These are phyloP conservation scores for Nannospalax galili DNA, from an alignment of 2,113 vertebrate species.

Conservation along the genomic window DNA sequence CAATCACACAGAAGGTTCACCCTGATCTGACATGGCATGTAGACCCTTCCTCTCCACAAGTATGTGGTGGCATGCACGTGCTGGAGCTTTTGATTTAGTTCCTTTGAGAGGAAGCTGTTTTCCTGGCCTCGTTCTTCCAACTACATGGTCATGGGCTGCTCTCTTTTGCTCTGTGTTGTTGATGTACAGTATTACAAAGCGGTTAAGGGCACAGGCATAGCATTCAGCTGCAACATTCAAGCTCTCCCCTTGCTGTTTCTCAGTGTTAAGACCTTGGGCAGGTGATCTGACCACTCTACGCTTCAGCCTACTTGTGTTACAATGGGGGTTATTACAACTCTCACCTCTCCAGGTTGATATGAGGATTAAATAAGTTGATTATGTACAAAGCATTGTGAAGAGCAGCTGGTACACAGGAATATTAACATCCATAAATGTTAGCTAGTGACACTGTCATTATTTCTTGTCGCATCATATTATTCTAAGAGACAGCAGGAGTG, in stretches of 20 bases:
- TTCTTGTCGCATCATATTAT: background rate
- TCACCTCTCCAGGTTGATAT: background rate
- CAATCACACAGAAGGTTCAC: background rate
- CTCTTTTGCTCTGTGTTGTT: background rate
- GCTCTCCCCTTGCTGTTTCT: background rate
- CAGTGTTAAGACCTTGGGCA: background rate
- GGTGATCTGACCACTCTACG: background rate
- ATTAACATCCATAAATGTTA: background rate
- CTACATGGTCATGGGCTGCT: too few relatives aligned
- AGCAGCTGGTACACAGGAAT: background rate
- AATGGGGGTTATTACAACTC: too few relatives aligned
- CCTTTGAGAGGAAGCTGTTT: background rate
- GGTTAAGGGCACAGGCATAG: too few relatives aligned
- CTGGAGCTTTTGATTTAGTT: background rate
- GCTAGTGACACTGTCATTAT: background rate
- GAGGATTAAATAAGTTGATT: background rate
- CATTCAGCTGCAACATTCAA: background rate
- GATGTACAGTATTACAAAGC: background rate
- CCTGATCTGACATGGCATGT: background rate
- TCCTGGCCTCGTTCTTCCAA: background rate
- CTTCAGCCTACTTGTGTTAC: background rate
- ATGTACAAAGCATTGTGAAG: background rate
- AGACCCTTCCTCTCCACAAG: background rate
- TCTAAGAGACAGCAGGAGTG: background rate
- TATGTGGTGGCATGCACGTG: background rate